These are phyloP conservation scores for Philopotamus ludificatus DNA, from an alignment of 1,140 invertebrate genomes.

Conservation along the genomic window DNA sequence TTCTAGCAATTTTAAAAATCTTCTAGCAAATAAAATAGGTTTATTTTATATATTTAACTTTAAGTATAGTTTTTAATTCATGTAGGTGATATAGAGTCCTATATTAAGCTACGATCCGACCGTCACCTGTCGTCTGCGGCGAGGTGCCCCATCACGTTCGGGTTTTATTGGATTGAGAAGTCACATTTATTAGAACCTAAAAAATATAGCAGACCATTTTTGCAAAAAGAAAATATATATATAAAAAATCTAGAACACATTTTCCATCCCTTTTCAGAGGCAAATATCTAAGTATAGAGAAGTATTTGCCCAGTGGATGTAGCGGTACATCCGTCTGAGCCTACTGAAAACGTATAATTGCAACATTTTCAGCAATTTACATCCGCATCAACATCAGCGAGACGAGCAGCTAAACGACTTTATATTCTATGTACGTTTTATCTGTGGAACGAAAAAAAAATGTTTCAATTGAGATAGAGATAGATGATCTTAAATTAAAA, in stretches of 20 bases:
- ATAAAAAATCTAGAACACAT: background rate
- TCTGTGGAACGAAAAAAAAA: too few species aligned
- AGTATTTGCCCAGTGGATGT: background rate
- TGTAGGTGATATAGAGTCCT: background rate
- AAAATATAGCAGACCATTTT: too few species aligned
- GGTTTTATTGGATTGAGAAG: too few species aligned
- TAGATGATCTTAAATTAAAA: too few species aligned
- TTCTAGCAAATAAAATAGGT: too few species aligned
- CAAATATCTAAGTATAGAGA: background rate
- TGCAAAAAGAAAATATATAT: slow-evolving; percentile 1
- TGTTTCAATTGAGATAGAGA: too few species aligned
- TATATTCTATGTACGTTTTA: too few species aligned
- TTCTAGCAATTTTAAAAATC: too few species aligned
- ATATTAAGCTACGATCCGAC: background rate
- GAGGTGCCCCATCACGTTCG: background rate
- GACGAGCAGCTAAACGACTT: slow-evolving; percentile 10
- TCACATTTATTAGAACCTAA: too few species aligned
- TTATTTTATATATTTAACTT: too few species aligned
- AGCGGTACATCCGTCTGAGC: background rate
- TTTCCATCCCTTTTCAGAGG: background rate
- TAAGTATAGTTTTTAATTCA: background rate
- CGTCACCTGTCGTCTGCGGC: background rate
- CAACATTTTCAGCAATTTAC: slow-evolving; percentile 27
- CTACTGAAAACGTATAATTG: slow-evolving; percentile 20
- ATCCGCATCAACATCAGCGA: slow-evolving; percentile 25